A percentile compares a stretch with the other conserved stretches of the same genome.
Conservation (phyloP, 2,888 invertebrate species). For the Cheilosia variabilis region DNA sequence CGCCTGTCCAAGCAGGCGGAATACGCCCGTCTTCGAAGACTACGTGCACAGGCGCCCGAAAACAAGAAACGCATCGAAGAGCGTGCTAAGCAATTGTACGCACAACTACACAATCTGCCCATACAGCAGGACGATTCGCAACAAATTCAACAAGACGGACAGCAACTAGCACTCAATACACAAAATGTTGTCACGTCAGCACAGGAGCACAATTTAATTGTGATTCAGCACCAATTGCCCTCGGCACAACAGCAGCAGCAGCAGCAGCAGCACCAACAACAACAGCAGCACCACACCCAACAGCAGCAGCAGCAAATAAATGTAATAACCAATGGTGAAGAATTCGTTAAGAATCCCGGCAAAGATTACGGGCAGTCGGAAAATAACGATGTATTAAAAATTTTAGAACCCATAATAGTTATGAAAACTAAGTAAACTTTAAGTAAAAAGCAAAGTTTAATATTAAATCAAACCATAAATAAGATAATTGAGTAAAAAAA, state of each 20-base stretch:
- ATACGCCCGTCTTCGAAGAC: constrained; percentile 82
- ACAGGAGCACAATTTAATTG: constrained; percentile 59
- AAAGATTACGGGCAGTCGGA: constrained; percentile 81
- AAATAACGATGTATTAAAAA: constrained; percentile 83
- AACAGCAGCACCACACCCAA: constrained; percentile 21
- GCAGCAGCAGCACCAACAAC: constrained; percentile 11
- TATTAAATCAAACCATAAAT: constrained; percentile 42
- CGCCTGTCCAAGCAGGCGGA: constrained; percentile 83
- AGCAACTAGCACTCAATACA: constrained; percentile 68
- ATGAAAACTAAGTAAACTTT: constrained; percentile 83
- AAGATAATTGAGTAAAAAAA: constrained; percentile 64
- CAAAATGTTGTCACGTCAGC: constrained; percentile 42
- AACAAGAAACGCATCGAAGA: constrained; percentile 78
- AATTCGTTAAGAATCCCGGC: constrained; percentile 78
- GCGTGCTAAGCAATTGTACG: constrained; percentile 80
- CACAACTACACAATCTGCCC: constrained; percentile 78
- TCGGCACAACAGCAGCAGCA: constrained; percentile 69
- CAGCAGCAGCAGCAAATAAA: constrained; percentile 64
- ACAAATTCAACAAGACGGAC: constrained; percentile 76
- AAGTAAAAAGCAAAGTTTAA: constrained; percentile 42
- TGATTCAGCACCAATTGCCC: constrained; percentile 57
- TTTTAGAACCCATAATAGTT: constrained; percentile 84
- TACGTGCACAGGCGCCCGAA: constrained; percentile 81
- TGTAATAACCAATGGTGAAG: constrained; percentile 68
- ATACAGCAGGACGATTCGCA: constrained; percentile 67